Conservation (phyloP, 1,140 invertebrate genomes). For the Caenorhabditis brenneri region DNA sequence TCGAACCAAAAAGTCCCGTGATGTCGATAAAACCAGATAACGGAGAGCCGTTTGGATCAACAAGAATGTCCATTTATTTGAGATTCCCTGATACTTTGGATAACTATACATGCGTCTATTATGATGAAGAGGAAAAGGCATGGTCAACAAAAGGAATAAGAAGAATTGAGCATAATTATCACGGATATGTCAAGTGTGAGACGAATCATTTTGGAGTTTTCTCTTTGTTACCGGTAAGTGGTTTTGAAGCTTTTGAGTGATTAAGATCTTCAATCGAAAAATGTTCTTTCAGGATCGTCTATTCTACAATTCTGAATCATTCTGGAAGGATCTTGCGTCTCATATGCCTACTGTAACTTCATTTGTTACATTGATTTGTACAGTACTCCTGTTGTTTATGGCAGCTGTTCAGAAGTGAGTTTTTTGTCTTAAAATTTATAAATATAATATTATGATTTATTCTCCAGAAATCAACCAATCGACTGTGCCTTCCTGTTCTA, state of each 20-base stretch:
- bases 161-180: constrained; percentile 36
- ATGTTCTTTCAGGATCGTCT: not conserved
- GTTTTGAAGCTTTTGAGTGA: not conserved
- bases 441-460: not conserved
- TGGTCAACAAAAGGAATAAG: constrained; percentile 52
- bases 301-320: constrained; percentile 26
- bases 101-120: constrained; percentile 54
- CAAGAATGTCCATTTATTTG: constrained; percentile 36
- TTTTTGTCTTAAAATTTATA: not conserved
- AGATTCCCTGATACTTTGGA: constrained; percentile 30
- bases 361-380: constrained; percentile 39
- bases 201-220: constrained; percentile 47
- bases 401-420: constrained; percentile 38
- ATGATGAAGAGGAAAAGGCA: constrained; percentile 46
- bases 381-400: constrained; percentile 23
- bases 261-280: too few relatives aligned
- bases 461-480: constrained; percentile 32
- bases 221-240: constrained; percentile 34
- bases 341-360: constrained; percentile 48
- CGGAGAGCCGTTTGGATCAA: not conserved
- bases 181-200: constrained; percentile 52
- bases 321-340: constrained; percentile 26
- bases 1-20: constrained; percentile 42
- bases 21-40: constrained; percentile 34
- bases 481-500: constrained; percentile 47